Base-by-base conservation (phyloP, 2,797 vertebrate species). In the Malurus splendens region DNA sequence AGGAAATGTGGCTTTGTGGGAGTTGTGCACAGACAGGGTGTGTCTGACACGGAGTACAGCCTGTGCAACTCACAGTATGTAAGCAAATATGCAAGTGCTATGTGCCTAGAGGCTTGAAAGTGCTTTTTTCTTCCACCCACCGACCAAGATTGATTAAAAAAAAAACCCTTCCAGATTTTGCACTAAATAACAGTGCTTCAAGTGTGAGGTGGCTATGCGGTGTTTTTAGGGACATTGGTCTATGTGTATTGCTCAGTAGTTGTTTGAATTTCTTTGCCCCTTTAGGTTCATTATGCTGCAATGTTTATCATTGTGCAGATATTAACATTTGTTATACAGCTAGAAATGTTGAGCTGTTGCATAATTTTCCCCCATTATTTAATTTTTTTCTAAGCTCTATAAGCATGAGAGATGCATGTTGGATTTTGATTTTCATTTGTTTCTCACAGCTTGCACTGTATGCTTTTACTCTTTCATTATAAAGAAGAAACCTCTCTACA, bases 241-340 rank as follows among this genome's bases (percentile, higher is more conserved):
- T 59, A 1, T 80, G 39, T 45, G 19, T 60, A 16, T 48, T 62
- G n/a, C 9, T 18, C 39, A 61, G 6, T 22, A 41, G 32, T 7
- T 73, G 8, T 79, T 86, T 82, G 20, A 38, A 68, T 78, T 86
- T 55, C 57, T n/a, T 87, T 84, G 41, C n/a, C 39, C 20, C 23
- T 84, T 78, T 59, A 50, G 15, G 2, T 42, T 84, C 65, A 17
- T 71, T 82, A 42, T 4, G 11, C 54, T 74, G 24, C 32, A 19
- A 2, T 55, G 30, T 80, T 92, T 82, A 27, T 75, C 14, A 41
- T 44, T 55, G 54, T 90, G 57, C 47, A 75, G 54, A 47, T 71
- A 68, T 6, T 71, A 59, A 54, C 24, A 87, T 79, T 14, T 65
- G 14, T 82, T 51, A 22, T 7, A n/a, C 23, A 50, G 24, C 48